Conservation (phyloP, 1,140 invertebrate genomes). For the Anastrepha ludens region DNA sequence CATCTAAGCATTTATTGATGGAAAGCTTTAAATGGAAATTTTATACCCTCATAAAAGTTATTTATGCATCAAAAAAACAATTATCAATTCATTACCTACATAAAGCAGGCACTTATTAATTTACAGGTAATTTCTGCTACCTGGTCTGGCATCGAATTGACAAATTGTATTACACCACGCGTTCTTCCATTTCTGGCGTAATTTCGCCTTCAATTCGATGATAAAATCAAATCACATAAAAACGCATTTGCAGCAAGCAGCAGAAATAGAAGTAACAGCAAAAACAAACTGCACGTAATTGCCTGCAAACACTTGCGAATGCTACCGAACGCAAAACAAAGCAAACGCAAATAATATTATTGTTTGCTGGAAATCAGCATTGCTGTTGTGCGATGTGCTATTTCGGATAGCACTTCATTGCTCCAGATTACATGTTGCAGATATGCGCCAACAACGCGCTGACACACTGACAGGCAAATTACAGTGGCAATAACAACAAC, state of each 20-base stretch:
- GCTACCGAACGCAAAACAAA: not conserved
- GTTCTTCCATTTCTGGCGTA: not conserved
- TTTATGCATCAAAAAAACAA: no score
- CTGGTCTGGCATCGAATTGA: not conserved
- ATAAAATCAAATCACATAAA: constrained; percentile 34
- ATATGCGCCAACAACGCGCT: constrained; percentile 37
- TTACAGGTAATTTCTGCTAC: not conserved
- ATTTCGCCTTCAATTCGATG: constrained; percentile 48
- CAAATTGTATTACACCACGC: not conserved
- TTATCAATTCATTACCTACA: no score
- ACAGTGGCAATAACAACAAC: not conserved
- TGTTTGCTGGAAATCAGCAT: not conserved
- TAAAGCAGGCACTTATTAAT: not conserved
- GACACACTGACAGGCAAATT: constrained; percentile 43
- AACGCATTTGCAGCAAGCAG: constrained; percentile 40
- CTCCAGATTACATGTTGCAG: constrained; percentile 37
- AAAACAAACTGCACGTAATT: constrained; percentile 26
- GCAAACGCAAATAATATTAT: constrained; percentile 15
- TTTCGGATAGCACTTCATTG: constrained; percentile 35
- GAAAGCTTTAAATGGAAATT: no score
- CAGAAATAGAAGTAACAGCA: not conserved
- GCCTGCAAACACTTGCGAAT: constrained; percentile 9
- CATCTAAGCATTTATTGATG: no score
- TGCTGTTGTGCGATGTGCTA: constrained; percentile 19
- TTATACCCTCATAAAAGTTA: no score